Conservation (phyloP, 2,797 vertebrate genomes). For the Chanos chanos region DNA sequence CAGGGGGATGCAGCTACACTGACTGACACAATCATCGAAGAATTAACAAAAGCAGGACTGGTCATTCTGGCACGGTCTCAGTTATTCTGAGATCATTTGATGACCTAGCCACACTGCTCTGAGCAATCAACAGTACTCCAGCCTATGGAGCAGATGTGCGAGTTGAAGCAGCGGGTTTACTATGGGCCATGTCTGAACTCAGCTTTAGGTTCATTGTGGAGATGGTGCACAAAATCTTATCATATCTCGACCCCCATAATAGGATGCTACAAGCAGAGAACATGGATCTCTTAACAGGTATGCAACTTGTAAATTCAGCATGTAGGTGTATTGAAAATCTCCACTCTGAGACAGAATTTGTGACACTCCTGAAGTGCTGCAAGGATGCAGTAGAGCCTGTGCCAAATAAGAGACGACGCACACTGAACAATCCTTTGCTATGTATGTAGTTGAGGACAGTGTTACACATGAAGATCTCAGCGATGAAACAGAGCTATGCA, state of each 20-base stretch:
- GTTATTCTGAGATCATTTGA: slow-evolving; percentile 18
- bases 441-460: slow-evolving; percentile 15
- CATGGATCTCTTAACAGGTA: slow-evolving; percentile 11
- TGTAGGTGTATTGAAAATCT: not conserved
- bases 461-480: not conserved
- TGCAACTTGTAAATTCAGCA: too few relatives aligned
- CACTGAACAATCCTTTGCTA: not conserved
- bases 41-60: slow-evolving; percentile 18
- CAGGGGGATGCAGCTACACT: slow-evolving; percentile 17
- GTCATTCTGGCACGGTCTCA: slow-evolving; percentile 10
- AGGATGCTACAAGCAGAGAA: slow-evolving; percentile 14
- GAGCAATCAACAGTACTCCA: not conserved
- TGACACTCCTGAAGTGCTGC: not conserved
- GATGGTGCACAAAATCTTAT: slow-evolving; percentile 13
- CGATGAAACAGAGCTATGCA: slow-evolving; percentile 4
- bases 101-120: not conserved
- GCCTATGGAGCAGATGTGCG: not conserved
- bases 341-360: not conserved
- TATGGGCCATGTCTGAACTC: slow-evolving; percentile 5
- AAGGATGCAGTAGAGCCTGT: not conserved
- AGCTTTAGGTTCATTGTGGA: slow-evolving; percentile 22
- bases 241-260: slow-evolving; percentile 14
- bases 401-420: not conserved
- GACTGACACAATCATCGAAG: slow-evolving; percentile 5
- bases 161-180: not conserved